These are phyloP conservation scores for Psilopsiagon aurifrons DNA, from an alignment of 2,113 vertebrate genomes.

Conservation along the genomic window DNA sequence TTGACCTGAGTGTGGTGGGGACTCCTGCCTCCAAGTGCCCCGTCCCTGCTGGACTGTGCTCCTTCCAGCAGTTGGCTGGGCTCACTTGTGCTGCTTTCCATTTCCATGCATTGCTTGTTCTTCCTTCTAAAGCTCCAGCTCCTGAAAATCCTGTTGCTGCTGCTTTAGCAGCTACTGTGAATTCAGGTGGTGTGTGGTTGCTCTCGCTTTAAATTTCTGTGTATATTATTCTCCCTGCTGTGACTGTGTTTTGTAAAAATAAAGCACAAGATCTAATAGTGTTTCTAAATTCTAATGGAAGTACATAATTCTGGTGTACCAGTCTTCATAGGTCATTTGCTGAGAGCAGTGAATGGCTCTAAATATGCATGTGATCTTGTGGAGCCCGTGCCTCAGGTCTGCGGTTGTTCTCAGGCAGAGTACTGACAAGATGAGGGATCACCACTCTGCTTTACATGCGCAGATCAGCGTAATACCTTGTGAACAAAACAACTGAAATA, in stretches of 20 bases:
- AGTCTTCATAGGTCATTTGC: not conserved
- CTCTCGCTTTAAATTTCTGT: not conserved
- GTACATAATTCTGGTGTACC: not conserved
- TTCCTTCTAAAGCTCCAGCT: not conserved
- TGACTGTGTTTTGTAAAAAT: not conserved
- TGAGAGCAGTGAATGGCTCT: not conserved
- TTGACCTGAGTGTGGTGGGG: accelerated
- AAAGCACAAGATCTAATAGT: not conserved
- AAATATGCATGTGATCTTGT: slow-evolving; percentile 25
- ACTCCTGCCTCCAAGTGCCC: not conserved
- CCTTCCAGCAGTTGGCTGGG: not conserved
- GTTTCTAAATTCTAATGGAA: not conserved
- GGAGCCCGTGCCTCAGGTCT: not conserved
- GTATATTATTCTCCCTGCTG: not conserved
- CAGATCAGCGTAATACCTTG: slow-evolving; percentile 45
- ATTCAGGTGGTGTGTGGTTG: not conserved
- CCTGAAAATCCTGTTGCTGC: not conserved
- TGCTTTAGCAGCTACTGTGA: not conserved
- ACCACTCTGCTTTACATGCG: slow-evolving; percentile 28
- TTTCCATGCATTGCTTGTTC: not conserved
- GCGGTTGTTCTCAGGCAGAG: slow-evolving; percentile 14
- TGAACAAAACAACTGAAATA: slow-evolving; percentile 43
- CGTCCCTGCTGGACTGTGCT: accelerated
- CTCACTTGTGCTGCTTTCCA: not conserved
- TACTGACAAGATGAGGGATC: slow-evolving; percentile 55